Evolutionary conservation across 2,888 invertebrate species (phyloP).

Genomic region (Sepioteuthis lessoniana): DNA sequence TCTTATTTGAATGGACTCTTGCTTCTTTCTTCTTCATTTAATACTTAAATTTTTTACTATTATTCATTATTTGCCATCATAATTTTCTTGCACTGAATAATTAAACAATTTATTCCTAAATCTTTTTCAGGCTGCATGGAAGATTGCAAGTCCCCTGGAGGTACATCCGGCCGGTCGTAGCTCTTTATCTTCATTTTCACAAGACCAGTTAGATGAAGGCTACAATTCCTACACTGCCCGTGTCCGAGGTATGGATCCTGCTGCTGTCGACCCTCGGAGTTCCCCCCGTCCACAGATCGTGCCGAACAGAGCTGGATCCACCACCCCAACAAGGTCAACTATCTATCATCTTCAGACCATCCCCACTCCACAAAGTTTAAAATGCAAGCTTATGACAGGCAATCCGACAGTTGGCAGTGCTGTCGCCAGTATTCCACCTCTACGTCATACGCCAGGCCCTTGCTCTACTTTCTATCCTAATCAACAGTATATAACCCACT

Average conservation of each 20-base stretch:
- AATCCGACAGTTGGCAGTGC: background rate
- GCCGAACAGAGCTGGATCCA: slow-evolving; percentile 55
- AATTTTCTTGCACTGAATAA: too few relatives aligned
- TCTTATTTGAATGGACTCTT: too few relatives aligned
- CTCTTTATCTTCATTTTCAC: slow-evolving; percentile 55
- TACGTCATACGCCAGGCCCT: slow-evolving; percentile 38
- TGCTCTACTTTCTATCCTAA: slow-evolving; percentile 43
- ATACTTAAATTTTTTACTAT: too few relatives aligned
- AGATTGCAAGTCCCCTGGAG: background rate
- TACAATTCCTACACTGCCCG: slow-evolving; percentile 61
- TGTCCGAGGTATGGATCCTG: slow-evolving; percentile 51
- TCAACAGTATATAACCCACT: slow-evolving; percentile 35
- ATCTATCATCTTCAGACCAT: slow-evolving; percentile 38
- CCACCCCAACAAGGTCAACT: slow-evolving; percentile 60
- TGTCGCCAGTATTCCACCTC: background rate
- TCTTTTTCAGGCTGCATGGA: slow-evolving; percentile 42
- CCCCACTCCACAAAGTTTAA: slow-evolving; percentile 44
- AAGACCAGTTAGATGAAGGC: slow-evolving; percentile 60
- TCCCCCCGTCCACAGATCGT: slow-evolving; percentile 57
- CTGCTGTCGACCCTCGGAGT: slow-evolving; percentile 55
- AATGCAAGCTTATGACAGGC: slow-evolving; percentile 1
- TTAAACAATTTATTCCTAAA: background rate
- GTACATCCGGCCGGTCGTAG: slow-evolving; percentile 46
- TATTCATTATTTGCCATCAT: too few relatives aligned
- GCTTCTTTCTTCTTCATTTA: too few relatives aligned